phyloP scores from a whole-genome alignment of 2,797 vertebrate genomes.

The Tiaroga cobitis region DNA sequence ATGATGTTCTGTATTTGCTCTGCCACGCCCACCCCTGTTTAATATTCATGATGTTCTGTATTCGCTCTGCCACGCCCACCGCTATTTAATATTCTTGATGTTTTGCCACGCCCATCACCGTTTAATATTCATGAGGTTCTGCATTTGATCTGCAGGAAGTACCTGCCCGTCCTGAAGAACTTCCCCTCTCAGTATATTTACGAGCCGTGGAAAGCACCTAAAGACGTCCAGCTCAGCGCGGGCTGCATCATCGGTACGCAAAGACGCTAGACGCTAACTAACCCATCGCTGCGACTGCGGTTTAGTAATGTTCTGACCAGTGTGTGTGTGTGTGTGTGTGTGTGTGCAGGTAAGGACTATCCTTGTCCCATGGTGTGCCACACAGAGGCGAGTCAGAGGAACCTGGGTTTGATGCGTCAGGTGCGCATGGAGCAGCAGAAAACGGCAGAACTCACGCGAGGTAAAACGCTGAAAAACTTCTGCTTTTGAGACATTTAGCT shows the following conservation, averaged over 20 bases:
- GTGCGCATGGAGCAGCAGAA: conserved; percentile 63
- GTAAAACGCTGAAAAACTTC: conserved; percentile 28
- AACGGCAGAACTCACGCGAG: conserved; percentile 64
- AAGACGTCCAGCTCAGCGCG: conserved; percentile 47
- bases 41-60: not conserved
- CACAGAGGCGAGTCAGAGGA: conserved; percentile 66
- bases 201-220: conserved; percentile 55
- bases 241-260: conserved; percentile 53
- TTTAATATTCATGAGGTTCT: not conserved
- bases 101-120: fast-evolving
- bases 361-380: conserved; percentile 71
- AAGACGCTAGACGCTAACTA: not conserved
- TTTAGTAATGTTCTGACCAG: not conserved
- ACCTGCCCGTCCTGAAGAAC: conserved; percentile 54
- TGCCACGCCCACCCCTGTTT: fast-evolving
- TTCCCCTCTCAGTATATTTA: conserved; percentile 58
- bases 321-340: not conserved
- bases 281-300: not conserved
- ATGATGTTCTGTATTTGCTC: not conserved
- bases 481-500: not conserved
- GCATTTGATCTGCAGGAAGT: conserved; percentile 47
- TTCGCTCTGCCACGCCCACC: fast-evolving
- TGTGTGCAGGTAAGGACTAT: conserved; percentile 67
- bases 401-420: conserved; percentile 66
- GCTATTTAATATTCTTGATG: not conserved